Evolutionary conservation across 2,797 vertebrate species (phyloP), one percentile per base, ranked within the genome.

Genomic region (Lacerta agilis): DNA sequence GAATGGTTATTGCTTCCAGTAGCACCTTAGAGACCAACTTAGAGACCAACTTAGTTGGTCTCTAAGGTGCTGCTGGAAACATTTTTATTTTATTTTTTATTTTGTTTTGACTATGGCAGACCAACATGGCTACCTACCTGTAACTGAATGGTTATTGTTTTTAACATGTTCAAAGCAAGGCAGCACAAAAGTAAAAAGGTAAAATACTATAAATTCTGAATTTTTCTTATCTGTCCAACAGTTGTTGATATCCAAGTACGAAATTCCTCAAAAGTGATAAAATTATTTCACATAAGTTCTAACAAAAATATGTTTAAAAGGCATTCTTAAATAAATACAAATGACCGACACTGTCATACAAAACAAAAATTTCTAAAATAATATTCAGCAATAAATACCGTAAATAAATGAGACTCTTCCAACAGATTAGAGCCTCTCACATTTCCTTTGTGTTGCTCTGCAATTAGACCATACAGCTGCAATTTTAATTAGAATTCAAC

Each of bases 261-360:
- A 67, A 90, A 91, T 90, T 55, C 41, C 71, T 79, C 79, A 75
- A 55, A 45, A 69, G 27, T 38, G 84, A 49, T 77, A 78, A 82
- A 89, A 86, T 93, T 79, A 92, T 90, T 91, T 91, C 85, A 90
- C 66, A 17, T 27, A 69, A 33, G 43, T 66, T 91, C 76, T 76
- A 90, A 89, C 82, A 92, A 88, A 79, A 91, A 86, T 55, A 33
- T 69, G 84, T 92, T 91, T 85, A 91, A 92, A 92, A 87, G 71
- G 92, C 87, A 86, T 90, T 92, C 93, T 90, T 64, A 36, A 41
- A 84, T 86, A 93, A 92, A 94, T 82, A 92, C 89, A 87, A 80
- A 73, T 36, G 87, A 89, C 83, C 88, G 20, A 87, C 66, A 38
- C 23, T 15, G 27, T 85, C 79, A 88, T 33, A 86, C 43, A 91